Evolutionary conservation across 2,888 invertebrate genomes (phyloP), one percentile per base, ranked within the genome.

Genomic region (Argyresthia goedartella): DNA sequence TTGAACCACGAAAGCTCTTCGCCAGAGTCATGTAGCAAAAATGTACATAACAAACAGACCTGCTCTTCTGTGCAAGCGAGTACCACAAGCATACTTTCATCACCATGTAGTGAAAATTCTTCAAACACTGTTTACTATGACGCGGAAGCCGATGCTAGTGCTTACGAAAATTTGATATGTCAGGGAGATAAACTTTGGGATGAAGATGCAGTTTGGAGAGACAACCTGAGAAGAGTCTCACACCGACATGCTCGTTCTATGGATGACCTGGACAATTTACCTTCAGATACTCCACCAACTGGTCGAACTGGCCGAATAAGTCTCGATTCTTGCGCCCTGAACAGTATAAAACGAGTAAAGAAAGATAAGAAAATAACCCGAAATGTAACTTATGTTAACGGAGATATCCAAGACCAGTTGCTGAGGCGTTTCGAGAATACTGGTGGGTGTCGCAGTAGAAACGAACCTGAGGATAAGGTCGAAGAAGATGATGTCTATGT

Each of bases 371-470:
- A 88, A 65, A 82, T 93, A 51, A 90, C 88, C 13, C 86, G 93
- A n/a, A 92, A 91, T 53, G 94, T 91, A 0, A 93, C 92, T 1
- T 94, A 94, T 67, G 94, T 94, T 0, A 94, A 94, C 69, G 93
- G 92, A 66, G 90, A 90, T 62, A 84, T 90, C 58, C 88, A 89
- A 63, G 86, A 87, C 49, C 66, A 78, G 59, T 57, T 71, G 52
- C 79, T 89, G 44, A 68, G 82, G 52, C 78, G 78, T n/a, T 63
- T 72, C 59, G 65, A 74, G 59, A 69, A 60, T 53, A 67, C 57
- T 54, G 51, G 58, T 46, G 62, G 55, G 52, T 60, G 67, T 34
- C 64, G 69, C 53, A 61, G 55, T 54, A 60, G 60, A 56, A 59
- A 70, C 43, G 67, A 73, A 57, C 71, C 71, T 56, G 70, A 71